Base-by-base conservation (phyloP, 2,113 vertebrate species). In the Phyllopteryx taeniolatus region DNA sequence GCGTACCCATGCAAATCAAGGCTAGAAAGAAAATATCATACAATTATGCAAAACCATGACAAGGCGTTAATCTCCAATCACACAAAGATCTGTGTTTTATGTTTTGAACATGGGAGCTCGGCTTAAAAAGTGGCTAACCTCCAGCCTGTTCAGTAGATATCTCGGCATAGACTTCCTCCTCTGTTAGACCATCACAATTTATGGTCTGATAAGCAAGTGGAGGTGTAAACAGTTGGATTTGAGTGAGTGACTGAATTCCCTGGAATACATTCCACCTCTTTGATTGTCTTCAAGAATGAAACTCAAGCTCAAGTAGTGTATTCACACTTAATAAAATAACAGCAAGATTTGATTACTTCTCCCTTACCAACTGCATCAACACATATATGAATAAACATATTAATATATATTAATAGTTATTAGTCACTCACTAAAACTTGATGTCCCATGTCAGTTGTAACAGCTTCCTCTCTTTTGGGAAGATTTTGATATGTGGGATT, bases 151-250 rank as follows among this genome's bases (percentile, higher is more conserved):
- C 13, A 17, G 64, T 27, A 47, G 22, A 47, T 31, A 31, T 47
- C 13, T 49, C 13, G 5, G 43, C 63, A 43, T 46, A 66, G 63
- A 31, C 44, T 31, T 66, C 43, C 44, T 47, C 44, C n/a, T 27
- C 42, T 22, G 62, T 63, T 63, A 11, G 35, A 63, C 17, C 15
- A 10, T 39, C 39, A 20, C 22, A 5, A 22, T 65, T 65, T 44
- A 44, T 65, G 20, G 42, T 65, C 42, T 65, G 15, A 63, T 63
- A 43, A 63, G 61, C 35, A 63, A 42, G 35, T 42, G 61, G 61
- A 43, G 39, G n/a, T 35, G 35, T 63, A 42, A 63, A 42, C 3
- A 22, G 3, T 63, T 20, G 33, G 9, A 64, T 64, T 64, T 64
- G 19, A 64, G 20, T 5, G 61, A 64, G 39, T 39, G 17, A 62